Evolutionary conservation across 2,113 vertebrate genomes (phyloP).

Genomic region (Phrynosoma platyrhinos): DNA sequence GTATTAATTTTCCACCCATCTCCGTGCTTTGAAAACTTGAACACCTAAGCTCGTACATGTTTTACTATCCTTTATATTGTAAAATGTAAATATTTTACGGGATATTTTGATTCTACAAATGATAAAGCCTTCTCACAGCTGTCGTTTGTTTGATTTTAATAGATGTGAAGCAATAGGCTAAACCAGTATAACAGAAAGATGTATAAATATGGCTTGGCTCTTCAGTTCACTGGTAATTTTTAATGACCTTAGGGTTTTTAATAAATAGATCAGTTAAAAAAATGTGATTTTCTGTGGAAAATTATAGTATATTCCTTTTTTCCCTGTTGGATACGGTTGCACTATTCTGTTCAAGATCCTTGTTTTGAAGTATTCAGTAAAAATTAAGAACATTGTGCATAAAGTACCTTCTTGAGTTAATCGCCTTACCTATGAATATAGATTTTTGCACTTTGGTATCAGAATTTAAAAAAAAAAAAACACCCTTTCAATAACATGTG

Average conservation of each 20-base stretch:
- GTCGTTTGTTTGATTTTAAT: slow-evolving; percentile 81
- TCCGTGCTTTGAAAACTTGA: slow-evolving; percentile 84
- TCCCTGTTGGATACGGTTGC: slow-evolving; percentile 15
- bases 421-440: slow-evolving; percentile 26
- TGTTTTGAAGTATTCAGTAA: slow-evolving; percentile 34
- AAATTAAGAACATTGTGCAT: slow-evolving; percentile 38
- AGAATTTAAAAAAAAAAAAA: slow-evolving; percentile 1
- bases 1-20: slow-evolving; percentile 75
- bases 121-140: slow-evolving; percentile 86
- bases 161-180: slow-evolving; percentile 61
- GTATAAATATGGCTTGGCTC: slow-evolving; percentile 51
- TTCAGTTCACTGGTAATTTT: background rate
- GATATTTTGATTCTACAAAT: slow-evolving; percentile 88
- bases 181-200: slow-evolving; percentile 51
- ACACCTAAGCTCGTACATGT: slow-evolving; percentile 88
- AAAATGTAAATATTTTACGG: slow-evolving; percentile 92
- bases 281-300: slow-evolving; percentile 33
- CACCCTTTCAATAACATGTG: slow-evolving; percentile 38
- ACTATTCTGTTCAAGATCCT: slow-evolving; percentile 35
- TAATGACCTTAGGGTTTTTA: slow-evolving; percentile 23
- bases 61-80: slow-evolving; percentile 90
- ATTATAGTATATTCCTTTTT: slow-evolving; percentile 24
- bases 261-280: slow-evolving; percentile 30
- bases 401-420: slow-evolving; percentile 23
- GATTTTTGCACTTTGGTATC: slow-evolving; percentile 54